Percentiles rank a stretch among this genome's conserved stretches.
Conservation (phyloP, 2,113 vertebrate genomes). For the Megaleporinus macrocephalus region DNA sequence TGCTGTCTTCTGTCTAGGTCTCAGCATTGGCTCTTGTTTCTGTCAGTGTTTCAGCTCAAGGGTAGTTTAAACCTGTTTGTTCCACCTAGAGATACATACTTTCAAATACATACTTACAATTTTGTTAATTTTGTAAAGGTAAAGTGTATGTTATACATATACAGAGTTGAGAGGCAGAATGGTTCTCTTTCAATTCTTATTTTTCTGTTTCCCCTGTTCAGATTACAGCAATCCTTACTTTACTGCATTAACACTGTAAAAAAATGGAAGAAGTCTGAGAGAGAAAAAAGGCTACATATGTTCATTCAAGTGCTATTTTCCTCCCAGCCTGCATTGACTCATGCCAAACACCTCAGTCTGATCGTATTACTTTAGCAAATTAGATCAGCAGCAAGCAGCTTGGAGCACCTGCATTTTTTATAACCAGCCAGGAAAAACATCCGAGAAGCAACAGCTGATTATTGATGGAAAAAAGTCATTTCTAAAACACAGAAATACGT, state of each 20-base stretch:
- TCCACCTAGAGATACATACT: too few relatives aligned
- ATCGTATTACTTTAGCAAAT: slow-evolving; percentile 61
- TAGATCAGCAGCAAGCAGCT: slow-evolving; percentile 44
- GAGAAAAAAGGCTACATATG: background rate
- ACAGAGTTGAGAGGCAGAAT: too few relatives aligned
- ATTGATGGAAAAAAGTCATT: background rate
- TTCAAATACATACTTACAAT: too few relatives aligned
- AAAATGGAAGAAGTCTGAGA: slow-evolving; percentile 31
- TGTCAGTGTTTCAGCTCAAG: too few relatives aligned
- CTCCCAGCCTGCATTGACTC: slow-evolving; percentile 44
- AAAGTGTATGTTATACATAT: too few relatives aligned
- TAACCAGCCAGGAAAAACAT: slow-evolving; percentile 38
- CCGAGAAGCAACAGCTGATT: background rate
- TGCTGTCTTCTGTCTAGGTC: too few relatives aligned
- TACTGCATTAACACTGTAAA: slow-evolving; percentile 41
- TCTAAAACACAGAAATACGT: background rate
- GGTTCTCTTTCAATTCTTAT: too few relatives aligned
- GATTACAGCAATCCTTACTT: background rate
- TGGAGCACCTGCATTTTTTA: slow-evolving; percentile 49
- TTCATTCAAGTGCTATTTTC: slow-evolving; percentile 37
- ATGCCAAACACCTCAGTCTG: slow-evolving; percentile 54
- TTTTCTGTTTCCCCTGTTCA: too few relatives aligned
- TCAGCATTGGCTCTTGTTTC: too few relatives aligned
- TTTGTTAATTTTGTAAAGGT: too few relatives aligned
- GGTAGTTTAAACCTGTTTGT: too few relatives aligned